Conservation (phyloP, 2,888 invertebrate species). For the Nemoura dubitans region DNA sequence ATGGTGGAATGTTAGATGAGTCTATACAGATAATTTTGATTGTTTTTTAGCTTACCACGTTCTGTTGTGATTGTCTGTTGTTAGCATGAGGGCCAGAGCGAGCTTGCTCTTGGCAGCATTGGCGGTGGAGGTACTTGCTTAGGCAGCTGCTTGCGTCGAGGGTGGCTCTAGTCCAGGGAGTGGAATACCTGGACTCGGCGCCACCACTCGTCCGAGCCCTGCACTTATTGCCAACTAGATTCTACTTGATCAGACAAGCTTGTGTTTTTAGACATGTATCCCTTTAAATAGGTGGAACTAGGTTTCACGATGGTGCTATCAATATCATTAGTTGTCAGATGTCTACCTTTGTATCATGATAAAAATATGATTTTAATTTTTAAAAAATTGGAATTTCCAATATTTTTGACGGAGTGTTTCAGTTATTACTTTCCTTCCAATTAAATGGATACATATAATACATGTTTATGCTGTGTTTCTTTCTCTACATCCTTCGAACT, state of each 20-base stretch:
- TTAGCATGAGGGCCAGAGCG: background rate
- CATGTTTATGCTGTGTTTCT: background rate
- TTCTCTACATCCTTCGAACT: no score
- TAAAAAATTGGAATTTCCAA: background rate
- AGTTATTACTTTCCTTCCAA: background rate
- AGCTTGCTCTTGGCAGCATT: background rate
- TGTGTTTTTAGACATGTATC: background rate
- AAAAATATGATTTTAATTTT: background rate
- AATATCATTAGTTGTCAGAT: background rate
- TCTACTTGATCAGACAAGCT: background rate
- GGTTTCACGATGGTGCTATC: background rate
- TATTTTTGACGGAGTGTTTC: background rate
- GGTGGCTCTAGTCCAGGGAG: background rate
- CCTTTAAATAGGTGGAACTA: background rate
- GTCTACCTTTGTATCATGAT: background rate
- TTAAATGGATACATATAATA: background rate
- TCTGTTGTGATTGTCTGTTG: background rate
- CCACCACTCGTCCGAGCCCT: background rate
- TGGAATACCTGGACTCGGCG: background rate
- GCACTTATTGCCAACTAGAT: background rate
- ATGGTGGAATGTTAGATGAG: background rate
- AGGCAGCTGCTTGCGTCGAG: background rate
- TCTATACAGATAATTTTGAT: background rate
- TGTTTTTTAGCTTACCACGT: background rate
- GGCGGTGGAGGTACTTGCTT: background rate